phyloP scores from a whole-genome alignment of 2,113 vertebrate genomes.

The Nothobranchius furzeri region DNA sequence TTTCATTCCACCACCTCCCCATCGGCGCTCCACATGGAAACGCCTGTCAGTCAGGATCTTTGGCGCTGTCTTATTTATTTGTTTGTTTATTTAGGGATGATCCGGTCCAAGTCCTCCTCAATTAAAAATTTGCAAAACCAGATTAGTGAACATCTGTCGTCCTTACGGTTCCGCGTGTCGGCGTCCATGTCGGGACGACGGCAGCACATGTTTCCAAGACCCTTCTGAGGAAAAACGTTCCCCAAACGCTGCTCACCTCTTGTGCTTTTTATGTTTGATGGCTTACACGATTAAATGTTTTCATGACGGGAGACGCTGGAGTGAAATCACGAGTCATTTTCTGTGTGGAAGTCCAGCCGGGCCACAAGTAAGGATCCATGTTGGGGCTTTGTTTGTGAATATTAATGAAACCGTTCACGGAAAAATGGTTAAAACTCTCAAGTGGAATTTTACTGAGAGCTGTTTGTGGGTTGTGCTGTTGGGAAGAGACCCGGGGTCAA shows the following conservation, averaged over 20 bases:
- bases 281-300: slow-evolving; percentile 12
- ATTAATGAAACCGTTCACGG: too few species aligned
- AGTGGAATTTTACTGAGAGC: too few species aligned
- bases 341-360: too few species aligned
- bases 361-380: too few species aligned
- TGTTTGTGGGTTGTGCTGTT: too few species aligned
- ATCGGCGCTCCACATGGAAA: slow-evolving; percentile 28
- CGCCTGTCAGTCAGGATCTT: slow-evolving; percentile 37
- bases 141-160: slow-evolving; percentile 66
- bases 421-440: too few species aligned
- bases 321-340: too few species aligned
- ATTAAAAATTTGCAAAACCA: slow-evolving; percentile 44
- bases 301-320: not conserved
- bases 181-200: slow-evolving; percentile 1
- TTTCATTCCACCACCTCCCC: slow-evolving; percentile 49
- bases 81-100: not conserved
- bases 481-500: too few species aligned
- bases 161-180: not conserved
- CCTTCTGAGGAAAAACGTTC: slow-evolving; percentile 5
- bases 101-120: slow-evolving; percentile 29
- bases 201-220: not conserved
- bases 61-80: not conserved
- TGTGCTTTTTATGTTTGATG: slow-evolving; percentile 1
- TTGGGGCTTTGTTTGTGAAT: too few species aligned
- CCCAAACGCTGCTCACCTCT: not conserved